Evolutionary conservation across 2,888 invertebrate genomes (phyloP).

Genomic region (Rhabditophanes sp.): DNA sequence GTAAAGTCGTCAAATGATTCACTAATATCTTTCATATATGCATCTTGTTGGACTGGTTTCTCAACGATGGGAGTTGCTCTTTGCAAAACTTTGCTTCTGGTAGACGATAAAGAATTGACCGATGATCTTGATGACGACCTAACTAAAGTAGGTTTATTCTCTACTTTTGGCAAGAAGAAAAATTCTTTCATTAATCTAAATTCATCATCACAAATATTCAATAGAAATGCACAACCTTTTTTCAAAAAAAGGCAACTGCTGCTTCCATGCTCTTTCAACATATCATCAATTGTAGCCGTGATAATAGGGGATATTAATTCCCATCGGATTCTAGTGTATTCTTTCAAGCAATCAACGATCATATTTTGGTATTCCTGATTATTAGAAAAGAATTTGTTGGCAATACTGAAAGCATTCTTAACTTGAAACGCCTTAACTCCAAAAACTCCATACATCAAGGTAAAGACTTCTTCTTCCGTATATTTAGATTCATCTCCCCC

Average conservation of each 20-base stretch:
- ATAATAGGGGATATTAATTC: slow-evolving; percentile 32
- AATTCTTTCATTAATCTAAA: slow-evolving; percentile 76
- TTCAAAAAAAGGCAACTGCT: slow-evolving; percentile 49
- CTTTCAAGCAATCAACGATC: slow-evolving; percentile 34
- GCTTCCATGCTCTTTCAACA: slow-evolving; percentile 20
- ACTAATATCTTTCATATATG: too few species aligned
- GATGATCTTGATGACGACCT: too few species aligned
- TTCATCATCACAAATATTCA: slow-evolving; percentile 86
- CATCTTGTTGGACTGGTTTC: too few species aligned
- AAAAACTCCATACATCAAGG: slow-evolving; percentile 38
- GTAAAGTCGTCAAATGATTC: slow-evolving; percentile 31
- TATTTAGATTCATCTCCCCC: slow-evolving; percentile 6
- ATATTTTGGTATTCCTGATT: slow-evolving; percentile 36
- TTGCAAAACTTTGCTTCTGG: too few species aligned
- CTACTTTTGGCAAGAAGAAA: too few species aligned
- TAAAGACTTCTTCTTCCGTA: slow-evolving; percentile 36
- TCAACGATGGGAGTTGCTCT: too few species aligned
- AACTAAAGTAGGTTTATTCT: too few species aligned
- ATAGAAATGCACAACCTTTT: slow-evolving; percentile 72
- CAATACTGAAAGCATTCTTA: slow-evolving; percentile 30
- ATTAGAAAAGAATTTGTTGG: slow-evolving; percentile 29
- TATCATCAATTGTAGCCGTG: slow-evolving; percentile 22
- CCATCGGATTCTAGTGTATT: slow-evolving; percentile 33
- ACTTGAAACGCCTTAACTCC: slow-evolving; percentile 33
- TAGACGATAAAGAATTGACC: not conserved